Conservation (phyloP, 2,113 vertebrate genomes). For the Aphyosemion australe region DNA sequence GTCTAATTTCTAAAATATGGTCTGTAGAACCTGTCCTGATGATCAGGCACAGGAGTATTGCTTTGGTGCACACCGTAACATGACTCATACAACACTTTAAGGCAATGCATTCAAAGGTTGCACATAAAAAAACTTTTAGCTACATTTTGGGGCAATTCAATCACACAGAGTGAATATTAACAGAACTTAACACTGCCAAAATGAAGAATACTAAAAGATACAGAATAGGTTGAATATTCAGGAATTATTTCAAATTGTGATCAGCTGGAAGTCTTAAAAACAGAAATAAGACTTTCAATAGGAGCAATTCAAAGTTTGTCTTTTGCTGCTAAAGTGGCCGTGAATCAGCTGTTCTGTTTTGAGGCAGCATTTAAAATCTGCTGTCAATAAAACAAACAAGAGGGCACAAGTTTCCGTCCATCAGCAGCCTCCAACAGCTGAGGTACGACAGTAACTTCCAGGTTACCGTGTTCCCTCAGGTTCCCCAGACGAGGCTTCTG, state of each 20-base stretch:
- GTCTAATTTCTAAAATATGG: too few species aligned
- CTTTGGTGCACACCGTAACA: too few species aligned
- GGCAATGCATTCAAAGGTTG: too few species aligned
- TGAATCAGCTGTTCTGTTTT: too few species aligned
- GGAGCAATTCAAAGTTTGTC: not conserved
- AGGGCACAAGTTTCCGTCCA: not conserved
- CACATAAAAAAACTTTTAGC: not conserved
- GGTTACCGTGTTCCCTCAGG: not conserved
- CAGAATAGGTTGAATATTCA: not conserved
- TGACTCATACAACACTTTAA: too few species aligned
- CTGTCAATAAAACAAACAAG: not conserved
- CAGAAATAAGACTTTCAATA: not conserved
- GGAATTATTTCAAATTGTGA: slow-evolving; percentile 4
- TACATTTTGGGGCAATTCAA: not conserved
- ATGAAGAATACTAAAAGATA: too few species aligned
- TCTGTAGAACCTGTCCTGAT: too few species aligned
- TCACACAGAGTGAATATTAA: slow-evolving; percentile 1
- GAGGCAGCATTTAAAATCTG: not conserved
- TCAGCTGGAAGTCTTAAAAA: slow-evolving; percentile 2
- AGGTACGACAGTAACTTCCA: not conserved
- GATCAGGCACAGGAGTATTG: too few species aligned
- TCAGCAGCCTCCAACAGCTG: not conserved
- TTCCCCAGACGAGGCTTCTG: not conserved
- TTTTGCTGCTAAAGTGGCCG: not conserved
- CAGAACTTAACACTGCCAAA: not conserved